Conservation (phyloP, 2,888 invertebrate genomes). For the Xanthia icteritia region DNA sequence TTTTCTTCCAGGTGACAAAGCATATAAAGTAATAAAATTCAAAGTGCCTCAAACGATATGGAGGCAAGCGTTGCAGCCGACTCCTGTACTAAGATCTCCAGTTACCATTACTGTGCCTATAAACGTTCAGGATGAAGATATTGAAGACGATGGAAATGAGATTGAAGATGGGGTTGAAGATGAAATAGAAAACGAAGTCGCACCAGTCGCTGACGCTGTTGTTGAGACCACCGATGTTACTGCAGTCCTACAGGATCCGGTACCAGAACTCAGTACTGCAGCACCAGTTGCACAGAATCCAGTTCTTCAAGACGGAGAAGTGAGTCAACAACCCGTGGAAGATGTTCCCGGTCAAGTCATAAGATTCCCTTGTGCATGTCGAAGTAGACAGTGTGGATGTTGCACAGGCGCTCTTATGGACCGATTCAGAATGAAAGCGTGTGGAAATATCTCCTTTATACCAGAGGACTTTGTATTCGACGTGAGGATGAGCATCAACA, state of each 20-base stretch:
- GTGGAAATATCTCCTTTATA: conserved; percentile 94
- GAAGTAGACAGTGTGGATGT: conserved; percentile 92
- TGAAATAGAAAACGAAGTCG: conserved; percentile 67
- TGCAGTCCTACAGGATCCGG: conserved; percentile 63
- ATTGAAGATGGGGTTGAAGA: conserved; percentile 58
- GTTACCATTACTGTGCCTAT: conserved; percentile 84
- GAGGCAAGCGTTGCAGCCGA: conserved; percentile 82
- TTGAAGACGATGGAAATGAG: conserved; percentile 60
- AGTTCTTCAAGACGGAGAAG: conserved; percentile 71
- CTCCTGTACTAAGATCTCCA: conserved; percentile 84
- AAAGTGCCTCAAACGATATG: conserved; percentile 81
- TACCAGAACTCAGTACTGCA: conserved; percentile 61
- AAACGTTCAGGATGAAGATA: conserved; percentile 80
- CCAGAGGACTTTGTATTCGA: conserved; percentile 96
- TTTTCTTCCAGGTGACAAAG: conserved; percentile 69
- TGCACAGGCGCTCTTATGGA: conserved; percentile 92
- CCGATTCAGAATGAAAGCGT: conserved; percentile 93
- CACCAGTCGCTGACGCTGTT: conserved; percentile 57
- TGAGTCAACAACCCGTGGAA: conserved; percentile 61
- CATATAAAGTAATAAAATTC: conserved; percentile 81
- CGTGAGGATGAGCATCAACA: conserved; percentile 93
- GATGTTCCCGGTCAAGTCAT: conserved; percentile 85
- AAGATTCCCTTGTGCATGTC: conserved; percentile 91
- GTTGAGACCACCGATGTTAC: conserved; percentile 60
- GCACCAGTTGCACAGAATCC: conserved; percentile 71